A percentile compares a stretch with the other conserved stretches of the same genome.
Conservation (phyloP, 2,797 vertebrate species). For the Falco naumanni region DNA sequence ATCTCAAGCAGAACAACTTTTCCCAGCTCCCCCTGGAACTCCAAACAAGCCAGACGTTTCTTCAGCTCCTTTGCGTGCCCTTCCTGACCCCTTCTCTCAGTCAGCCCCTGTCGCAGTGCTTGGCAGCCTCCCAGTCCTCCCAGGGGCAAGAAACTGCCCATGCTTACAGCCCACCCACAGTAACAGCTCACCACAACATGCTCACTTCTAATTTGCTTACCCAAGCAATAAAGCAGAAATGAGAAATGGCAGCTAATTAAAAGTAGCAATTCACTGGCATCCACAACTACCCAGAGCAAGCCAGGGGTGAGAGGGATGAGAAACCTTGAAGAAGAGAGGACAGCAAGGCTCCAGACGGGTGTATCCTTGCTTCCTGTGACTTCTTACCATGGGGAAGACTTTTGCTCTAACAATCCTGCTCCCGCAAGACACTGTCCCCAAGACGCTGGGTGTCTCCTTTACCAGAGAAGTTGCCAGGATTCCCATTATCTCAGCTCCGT, state of each 20-base stretch:
- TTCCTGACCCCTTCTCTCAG: too few relatives aligned
- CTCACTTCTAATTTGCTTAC: conserved; percentile 65
- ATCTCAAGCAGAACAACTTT: background rate
- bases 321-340: background rate
- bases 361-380: background rate
- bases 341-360: rapidly evolving
- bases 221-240: conserved; percentile 65
- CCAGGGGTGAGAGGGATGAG: background rate
- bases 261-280: conserved; percentile 65
- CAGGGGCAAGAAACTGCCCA: conserved; percentile 2
- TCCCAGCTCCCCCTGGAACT: background rate
- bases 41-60: background rate
- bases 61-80: background rate
- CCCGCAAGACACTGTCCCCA: background rate
- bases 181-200: conserved; percentile 25
- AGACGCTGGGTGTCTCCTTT: background rate
- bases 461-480: background rate
- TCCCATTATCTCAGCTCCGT: background rate
- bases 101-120: background rate
- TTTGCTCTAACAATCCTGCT: background rate
- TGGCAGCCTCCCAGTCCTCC: background rate
- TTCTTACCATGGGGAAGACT: background rate
- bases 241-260: conserved; percentile 73
- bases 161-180: conserved; percentile 42
- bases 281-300: background rate